Base-by-base conservation (phyloP, 1,140 invertebrate species). In the Cyclargus thomasi region DNA sequence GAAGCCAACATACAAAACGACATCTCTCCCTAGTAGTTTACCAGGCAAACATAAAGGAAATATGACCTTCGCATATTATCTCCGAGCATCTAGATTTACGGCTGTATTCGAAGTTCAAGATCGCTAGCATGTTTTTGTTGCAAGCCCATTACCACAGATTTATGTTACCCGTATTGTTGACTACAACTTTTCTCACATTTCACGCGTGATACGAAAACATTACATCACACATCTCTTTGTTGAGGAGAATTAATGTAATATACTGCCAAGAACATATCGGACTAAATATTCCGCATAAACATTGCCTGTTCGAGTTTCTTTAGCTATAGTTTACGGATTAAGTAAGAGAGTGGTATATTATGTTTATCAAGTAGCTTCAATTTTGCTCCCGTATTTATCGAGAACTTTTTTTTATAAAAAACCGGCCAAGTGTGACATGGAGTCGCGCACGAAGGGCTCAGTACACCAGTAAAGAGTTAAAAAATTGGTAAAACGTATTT, bases 101-200 rank as follows among this genome's bases (percentile, higher is more conserved):
- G 14, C 20, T 18, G 14, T 59, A 55, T 55, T 6, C 53, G 55
- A 59, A 59, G 55, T 59, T 59, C 55, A 59, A 59, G 55, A 59
- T 20, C 55, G 55, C 55, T 11, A 10, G 17, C 20, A 59, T 59
- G 55, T 59, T 20, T 59, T 59, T 59, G 55, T 59, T 59, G 55
- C 55, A 11, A 59, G 17, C 20, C 55, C 20, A 59, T 20, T 59
- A 47, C 39, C 18, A 17, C 18, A 59, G 55, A 59, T 59, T 59
- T 59, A 59, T 59, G 55, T 59, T 17, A 7, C 7, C 20, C 55
- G 10, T 59, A 59, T 59, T 59, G 55, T 59, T 59, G 20, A 59
- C 10, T 21, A 21, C 18, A 59, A 59, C 55, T 59, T 59, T 59
- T 59, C 55, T 59, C 55, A 59, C 55, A 59, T 59, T 59, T 59